These are phyloP conservation scores for Xiphorhynchus erythropygius DNA, from an alignment of 2,797 vertebrate species.

Conservation along the genomic window DNA sequence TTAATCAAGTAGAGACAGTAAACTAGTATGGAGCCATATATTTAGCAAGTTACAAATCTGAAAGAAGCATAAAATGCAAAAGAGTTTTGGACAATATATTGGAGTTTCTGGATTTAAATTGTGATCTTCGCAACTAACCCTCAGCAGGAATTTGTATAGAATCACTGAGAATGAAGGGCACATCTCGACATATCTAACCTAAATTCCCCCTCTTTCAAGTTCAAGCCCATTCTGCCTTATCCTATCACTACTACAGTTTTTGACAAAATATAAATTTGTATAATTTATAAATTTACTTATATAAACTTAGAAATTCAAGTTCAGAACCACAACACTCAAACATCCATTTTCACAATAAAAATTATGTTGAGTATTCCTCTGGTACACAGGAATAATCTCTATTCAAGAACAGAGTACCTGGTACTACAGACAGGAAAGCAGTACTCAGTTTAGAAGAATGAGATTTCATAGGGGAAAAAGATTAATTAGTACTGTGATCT, in stretches of 20 bases:
- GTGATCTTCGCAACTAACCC: background rate
- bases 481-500: background rate
- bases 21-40: background rate
- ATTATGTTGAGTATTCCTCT: background rate
- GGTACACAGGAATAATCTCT: background rate
- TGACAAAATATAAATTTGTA: background rate
- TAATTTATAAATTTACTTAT: background rate
- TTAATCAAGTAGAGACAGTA: background rate
- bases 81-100: background rate
- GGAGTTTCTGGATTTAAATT: background rate
- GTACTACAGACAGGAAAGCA: background rate
- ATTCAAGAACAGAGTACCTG: background rate
- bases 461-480: background rate
- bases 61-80: background rate
- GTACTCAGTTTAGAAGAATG: background rate
- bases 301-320: background rate
- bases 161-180: background rate
- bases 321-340: background rate
- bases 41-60: background rate
- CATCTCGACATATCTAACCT: background rate
- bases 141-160: background rate
- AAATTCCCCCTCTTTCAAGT: background rate
- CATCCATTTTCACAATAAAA: background rate
- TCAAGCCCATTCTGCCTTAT: background rate
- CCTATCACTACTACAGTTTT: background rate